These are phyloP conservation scores for Bucorvus abyssinicus DNA, from an alignment of 2,797 vertebrate genomes.

Conservation along the genomic window DNA sequence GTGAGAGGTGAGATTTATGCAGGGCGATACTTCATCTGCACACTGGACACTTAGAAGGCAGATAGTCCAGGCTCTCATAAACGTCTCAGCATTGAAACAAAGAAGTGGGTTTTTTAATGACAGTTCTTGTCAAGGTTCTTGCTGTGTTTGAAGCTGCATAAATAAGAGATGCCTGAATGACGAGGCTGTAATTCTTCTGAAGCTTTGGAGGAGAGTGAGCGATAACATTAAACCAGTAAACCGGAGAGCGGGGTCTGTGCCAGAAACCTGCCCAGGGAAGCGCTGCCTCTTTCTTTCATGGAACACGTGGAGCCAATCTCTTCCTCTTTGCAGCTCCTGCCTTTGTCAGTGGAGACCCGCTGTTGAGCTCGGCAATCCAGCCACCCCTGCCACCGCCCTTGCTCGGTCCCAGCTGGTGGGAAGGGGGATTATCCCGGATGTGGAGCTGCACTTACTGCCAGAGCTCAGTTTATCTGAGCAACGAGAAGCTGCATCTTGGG, in stretches of 20 bases:
- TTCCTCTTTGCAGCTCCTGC: background rate
- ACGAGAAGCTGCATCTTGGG: background rate
- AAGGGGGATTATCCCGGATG: background rate
- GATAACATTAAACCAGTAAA: background rate
- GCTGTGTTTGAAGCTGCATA: conserved; percentile 48
- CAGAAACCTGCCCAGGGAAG: background rate
- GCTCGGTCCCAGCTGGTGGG: background rate
- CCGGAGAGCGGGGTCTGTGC: background rate
- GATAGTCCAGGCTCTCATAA: conserved; percentile 53
- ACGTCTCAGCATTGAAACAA: conserved; percentile 50
- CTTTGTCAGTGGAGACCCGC: background rate
- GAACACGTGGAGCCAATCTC: background rate
- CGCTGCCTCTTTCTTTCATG: background rate
- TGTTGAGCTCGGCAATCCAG: fast-evolving
- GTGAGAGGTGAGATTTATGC: background rate
- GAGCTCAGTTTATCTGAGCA: background rate
- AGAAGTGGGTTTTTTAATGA: conserved; percentile 8
- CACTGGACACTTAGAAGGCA: conserved; percentile 35
- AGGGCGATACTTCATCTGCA: conserved; percentile 24
- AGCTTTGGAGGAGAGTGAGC: background rate
- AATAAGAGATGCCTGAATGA: conserved; percentile 46
- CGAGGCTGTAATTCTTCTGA: background rate
- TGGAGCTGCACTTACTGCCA: too few relatives aligned
- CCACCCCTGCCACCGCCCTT: background rate
- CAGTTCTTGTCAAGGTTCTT: conserved; percentile 32